A percentile compares a stretch with the other conserved stretches of the same genome.
phyloP scores from a whole-genome alignment of 1,140 invertebrate genomes.

The Zaprionus gabonicus region DNA sequence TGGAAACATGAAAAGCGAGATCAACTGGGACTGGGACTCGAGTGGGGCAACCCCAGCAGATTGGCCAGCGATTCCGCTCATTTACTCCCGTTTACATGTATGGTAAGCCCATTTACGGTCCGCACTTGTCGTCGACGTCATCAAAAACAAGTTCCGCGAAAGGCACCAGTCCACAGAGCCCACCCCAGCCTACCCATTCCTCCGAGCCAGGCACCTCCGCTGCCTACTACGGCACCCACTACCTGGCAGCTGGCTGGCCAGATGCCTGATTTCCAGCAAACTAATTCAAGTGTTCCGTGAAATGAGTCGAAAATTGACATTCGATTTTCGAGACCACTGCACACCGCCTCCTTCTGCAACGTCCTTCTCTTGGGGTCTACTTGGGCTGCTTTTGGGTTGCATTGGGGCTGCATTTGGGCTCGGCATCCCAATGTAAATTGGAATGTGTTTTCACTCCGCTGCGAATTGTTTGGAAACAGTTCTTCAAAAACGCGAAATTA shows the following conservation, averaged over 20 bases:
- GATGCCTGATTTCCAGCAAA: constrained; percentile 51
- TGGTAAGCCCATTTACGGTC: constrained; percentile 1
- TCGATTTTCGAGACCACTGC: constrained; percentile 83
- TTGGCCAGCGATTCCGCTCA: not conserved
- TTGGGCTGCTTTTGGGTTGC: not conserved
- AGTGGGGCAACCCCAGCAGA: not conserved
- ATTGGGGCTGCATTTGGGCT: constrained; percentile 6
- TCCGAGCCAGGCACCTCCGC: too few species aligned
- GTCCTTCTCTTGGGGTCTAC: not conserved
- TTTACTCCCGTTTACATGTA: constrained; percentile 2
- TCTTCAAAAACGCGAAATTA: constrained; percentile 11
- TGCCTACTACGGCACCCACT: not conserved
- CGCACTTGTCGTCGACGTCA: constrained; percentile 53
- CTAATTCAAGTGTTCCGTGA: constrained; percentile 83
- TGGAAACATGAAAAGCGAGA: not conserved
- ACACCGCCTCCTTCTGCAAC: constrained; percentile 35
- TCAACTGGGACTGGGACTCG: not conserved
- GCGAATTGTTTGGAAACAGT: constrained; percentile 21
- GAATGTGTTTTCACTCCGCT: not conserved
- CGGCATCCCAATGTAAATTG: constrained; percentile 13
- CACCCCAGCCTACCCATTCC: not conserved
- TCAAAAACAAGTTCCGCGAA: constrained; percentile 62
- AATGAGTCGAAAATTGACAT: constrained; percentile 84
- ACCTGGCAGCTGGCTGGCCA: not conserved
- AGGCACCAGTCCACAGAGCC: constrained; percentile 17